These are phyloP conservation scores for Oncorhynchus nerka DNA, from an alignment of 2,113 vertebrate genomes.

Conservation along the genomic window DNA sequence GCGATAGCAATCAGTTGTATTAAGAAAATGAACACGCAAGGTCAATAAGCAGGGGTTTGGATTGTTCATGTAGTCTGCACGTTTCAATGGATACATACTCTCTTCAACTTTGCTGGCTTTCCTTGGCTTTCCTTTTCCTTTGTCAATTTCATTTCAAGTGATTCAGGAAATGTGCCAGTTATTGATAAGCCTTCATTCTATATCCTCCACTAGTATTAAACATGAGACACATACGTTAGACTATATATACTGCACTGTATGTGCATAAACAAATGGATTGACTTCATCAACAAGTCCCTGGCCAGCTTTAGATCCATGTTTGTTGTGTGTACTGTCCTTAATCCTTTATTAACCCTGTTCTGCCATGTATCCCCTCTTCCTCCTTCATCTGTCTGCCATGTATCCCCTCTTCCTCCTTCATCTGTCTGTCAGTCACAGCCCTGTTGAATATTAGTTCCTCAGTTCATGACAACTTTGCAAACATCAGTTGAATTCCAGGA, in stretches of 20 bases:
- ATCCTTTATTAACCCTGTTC: conserved; percentile 57
- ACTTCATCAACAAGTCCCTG: background rate
- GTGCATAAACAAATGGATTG: conserved; percentile 1
- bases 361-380: conserved; percentile 35
- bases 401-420: conserved; percentile 31
- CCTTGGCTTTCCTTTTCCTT: background rate
- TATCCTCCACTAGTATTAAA: too few species aligned
- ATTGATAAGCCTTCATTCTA: too few species aligned
- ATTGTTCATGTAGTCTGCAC: background rate
- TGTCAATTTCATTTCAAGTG: background rate
- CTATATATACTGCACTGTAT: too few species aligned
- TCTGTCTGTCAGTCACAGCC: conserved; percentile 37
- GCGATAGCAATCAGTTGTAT: background rate
- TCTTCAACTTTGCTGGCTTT: conserved; percentile 15
- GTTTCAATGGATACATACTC: background rate
- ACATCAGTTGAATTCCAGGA: conserved; percentile 72
- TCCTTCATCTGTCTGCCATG: conserved; percentile 20
- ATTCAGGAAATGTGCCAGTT: background rate
- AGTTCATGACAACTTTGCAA: conserved; percentile 67
- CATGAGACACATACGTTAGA: too few species aligned
- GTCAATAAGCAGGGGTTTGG: background rate
- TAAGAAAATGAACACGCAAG: background rate
- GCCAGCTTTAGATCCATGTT: too few species aligned
- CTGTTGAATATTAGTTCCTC: conserved; percentile 65
- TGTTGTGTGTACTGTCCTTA: background rate